A percentile compares a stretch with the other conserved stretches of the same genome.
phyloP scores from a whole-genome alignment of 2,113 vertebrate genomes.

The Leucopternis melanops region DNA sequence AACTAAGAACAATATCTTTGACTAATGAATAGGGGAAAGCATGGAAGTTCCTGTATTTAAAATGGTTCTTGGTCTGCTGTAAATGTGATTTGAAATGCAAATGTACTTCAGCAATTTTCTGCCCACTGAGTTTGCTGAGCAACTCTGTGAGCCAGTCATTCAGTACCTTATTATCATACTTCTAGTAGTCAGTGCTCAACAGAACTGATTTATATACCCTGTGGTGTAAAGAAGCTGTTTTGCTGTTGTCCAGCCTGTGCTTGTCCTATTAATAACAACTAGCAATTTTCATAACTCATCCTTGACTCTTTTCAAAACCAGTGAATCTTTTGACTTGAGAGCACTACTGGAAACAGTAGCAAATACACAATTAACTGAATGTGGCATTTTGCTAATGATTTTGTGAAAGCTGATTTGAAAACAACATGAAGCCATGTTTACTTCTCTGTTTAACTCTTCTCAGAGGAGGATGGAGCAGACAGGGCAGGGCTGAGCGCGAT shows the following conservation, averaged over 20 bases:
- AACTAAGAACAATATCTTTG: background rate
- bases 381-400: background rate
- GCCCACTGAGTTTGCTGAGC: background rate
- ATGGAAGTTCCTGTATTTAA: background rate
- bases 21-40: background rate
- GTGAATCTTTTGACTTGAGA: background rate
- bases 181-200: background rate
- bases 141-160: background rate
- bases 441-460: background rate
- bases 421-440: background rate
- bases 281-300: background rate
- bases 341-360: background rate
- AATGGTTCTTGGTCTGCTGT: background rate
- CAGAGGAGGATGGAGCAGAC: too few relatives aligned
- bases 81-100: background rate
- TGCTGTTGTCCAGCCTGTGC: background rate
- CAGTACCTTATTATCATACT: background rate
- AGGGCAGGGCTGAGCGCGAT: too few relatives aligned
- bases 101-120: background rate
- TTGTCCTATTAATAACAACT: background rate
- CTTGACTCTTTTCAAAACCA: background rate
- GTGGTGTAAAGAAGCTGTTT: background rate
- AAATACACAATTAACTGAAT: background rate
- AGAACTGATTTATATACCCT: background rate
- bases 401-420: background rate